Conservation (phyloP, 1,140 invertebrate genomes). For the Zaprionus nigranus region DNA sequence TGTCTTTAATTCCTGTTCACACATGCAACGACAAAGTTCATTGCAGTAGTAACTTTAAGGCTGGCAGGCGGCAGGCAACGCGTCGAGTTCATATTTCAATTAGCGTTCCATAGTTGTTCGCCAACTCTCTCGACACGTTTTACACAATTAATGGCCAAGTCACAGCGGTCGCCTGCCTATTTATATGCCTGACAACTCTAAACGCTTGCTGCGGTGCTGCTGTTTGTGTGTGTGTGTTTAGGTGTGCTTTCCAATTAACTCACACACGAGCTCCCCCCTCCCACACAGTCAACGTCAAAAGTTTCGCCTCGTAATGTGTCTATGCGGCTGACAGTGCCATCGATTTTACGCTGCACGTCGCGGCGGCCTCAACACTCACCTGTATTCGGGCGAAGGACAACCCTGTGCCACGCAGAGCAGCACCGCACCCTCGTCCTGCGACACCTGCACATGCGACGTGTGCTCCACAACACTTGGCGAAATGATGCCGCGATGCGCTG, state of each 20-base stretch:
- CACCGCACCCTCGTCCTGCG: conserved; percentile 90
- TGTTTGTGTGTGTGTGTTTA: conserved; percentile 38
- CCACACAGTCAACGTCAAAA: conserved; percentile 72
- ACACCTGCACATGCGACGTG: conserved; percentile 88
- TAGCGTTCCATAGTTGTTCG: conserved; percentile 41
- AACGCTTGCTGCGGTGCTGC: conserved; percentile 35
- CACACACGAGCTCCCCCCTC: conserved; percentile 30
- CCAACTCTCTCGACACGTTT: conserved; percentile 59
- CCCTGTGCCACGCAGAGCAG: conserved; percentile 90
- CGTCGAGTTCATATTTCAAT: conserved; percentile 65
- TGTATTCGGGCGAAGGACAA: conserved; percentile 90
- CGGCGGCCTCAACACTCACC: conserved; percentile 84
- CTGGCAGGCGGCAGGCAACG: conserved; percentile 16
- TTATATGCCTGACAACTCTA: conserved; percentile 64
- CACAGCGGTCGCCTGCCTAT: conserved; percentile 40
- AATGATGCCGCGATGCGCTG: conserved; percentile 89
- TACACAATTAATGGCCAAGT: conserved; percentile 57
- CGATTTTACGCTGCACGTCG: conserved; percentile 51
- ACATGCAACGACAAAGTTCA: conserved; percentile 37
- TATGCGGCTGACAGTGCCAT: conserved; percentile 48
- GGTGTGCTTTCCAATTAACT: conserved; percentile 72
- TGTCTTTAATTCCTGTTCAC: conserved; percentile 50
- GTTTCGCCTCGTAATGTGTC: conserved; percentile 57
- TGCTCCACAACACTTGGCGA: conserved; percentile 89
- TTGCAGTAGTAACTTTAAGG: conserved; percentile 29